Base-by-base conservation (phyloP, 2,797 vertebrate genomes). In the Xyrichtys novacula region DNA sequence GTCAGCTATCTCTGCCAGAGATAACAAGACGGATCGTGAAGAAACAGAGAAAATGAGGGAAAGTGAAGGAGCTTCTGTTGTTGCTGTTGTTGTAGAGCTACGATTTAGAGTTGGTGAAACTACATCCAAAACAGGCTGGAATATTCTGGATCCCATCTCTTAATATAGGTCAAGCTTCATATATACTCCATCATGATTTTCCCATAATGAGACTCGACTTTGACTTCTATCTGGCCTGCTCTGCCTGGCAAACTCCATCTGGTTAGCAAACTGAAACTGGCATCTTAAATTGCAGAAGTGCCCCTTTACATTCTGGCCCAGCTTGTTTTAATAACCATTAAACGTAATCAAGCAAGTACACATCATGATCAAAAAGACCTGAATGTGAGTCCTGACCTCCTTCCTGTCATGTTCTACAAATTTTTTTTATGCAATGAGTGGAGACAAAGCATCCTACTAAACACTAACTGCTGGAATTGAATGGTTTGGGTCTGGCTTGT, bases 1-100 rank as follows among this genome's bases (percentile, higher is more conserved):
- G 91, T 99, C 98, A 26, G 98, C 97, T 71, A 98, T 95, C 91
- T 99, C 98, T 99, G 95, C 66, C 78, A 82, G 36, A 48, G 47
- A 15, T 12, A 0, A 28, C 32, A 1, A 65, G 25, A 68, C 23
- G 39, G 12, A 46, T 9, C 19, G 32, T 11, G 32, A 12, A 5
- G 39, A 39, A 9, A 54, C 3, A 64, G 38, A 39, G 11, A 44
- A 7, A 59, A 23, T 31, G 11, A 44, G 1, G 31, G 22, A 34
- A 4, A 11, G 32, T 46, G 29, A 17, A 2, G 39, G 19, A 65
- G 23, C 36, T n/a, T 39, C 4, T 43, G 16, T 0, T n/a, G n/a
- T n/a, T n/a, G n/a, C n/a, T n/a, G n/a, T n/a, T n/a, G n/a, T n/a
- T n/a, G n/a, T n/a, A n/a, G n/a, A n/a, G n/a, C n/a, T n/a, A n/a